Conservation (phyloP, 2,888 invertebrate species). For the Leistus spinibarbis region DNA sequence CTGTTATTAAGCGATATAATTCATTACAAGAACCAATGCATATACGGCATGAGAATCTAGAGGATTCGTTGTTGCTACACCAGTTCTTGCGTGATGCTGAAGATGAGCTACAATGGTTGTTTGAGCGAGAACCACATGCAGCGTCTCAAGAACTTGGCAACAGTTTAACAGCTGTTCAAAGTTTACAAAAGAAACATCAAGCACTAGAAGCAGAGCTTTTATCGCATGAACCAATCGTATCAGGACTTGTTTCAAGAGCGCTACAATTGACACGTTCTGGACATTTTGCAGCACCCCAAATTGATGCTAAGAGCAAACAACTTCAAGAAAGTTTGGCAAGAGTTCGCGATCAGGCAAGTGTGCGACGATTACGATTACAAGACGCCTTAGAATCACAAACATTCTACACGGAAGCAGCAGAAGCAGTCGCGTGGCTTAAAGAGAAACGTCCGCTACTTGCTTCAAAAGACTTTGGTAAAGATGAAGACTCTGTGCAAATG, state of each 20-base stretch:
- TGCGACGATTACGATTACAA: conserved; percentile 72
- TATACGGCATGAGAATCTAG: conserved; percentile 88
- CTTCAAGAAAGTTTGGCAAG: conserved; percentile 73
- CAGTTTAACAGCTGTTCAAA: conserved; percentile 77
- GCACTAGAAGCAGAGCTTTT: conserved; percentile 87
- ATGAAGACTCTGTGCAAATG: conserved; percentile 88
- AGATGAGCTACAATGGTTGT: conserved; percentile 92
- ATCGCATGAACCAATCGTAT: conserved; percentile 84
- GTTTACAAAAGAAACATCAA: conserved; percentile 91
- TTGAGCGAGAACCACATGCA: conserved; percentile 74
- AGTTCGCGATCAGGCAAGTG: conserved; percentile 74
- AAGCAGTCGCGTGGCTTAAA: conserved; percentile 91
- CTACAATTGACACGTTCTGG: conserved; percentile 80
- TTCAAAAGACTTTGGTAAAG: conserved; percentile 84
- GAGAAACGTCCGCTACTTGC: conserved; percentile 80
- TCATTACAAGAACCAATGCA: conserved; percentile 89
- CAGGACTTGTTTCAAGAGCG: conserved; percentile 73
- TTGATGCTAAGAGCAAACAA: conserved; percentile 70
- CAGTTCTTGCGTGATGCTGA: conserved; percentile 91
- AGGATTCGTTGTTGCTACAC: conserved; percentile 86
- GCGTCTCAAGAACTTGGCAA: conserved; percentile 70
- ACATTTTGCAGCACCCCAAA: conserved; percentile 81
- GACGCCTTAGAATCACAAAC: conserved; percentile 85
- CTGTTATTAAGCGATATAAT: conserved; percentile 72
- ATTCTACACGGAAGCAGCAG: conserved; percentile 87